Evolutionary conservation across 2,113 vertebrate species (phyloP), one percentile per base, ranked within the genome.

Genomic region (Manacus vitellinus): DNA sequence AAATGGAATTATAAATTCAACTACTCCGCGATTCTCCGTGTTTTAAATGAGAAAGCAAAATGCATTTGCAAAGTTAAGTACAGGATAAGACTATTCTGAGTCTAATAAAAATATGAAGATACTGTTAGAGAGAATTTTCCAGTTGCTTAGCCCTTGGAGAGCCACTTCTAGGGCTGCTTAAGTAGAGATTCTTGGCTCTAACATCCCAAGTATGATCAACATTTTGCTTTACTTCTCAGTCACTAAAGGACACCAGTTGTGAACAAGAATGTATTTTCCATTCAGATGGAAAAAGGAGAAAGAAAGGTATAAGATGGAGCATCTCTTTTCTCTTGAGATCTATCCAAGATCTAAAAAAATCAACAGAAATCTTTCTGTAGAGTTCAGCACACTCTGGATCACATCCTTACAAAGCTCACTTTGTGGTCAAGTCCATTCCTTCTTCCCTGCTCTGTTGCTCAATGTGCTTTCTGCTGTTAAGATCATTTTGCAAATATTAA

Each of bases 401-500:
- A 74, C 55, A 84, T 72, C 61, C 20, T 47, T 37, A 84, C 39
- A 93, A 61, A 94, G 46, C 20, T 61, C 5, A 4, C 52, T 90
- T 93, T 95, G 63, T 52, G 84, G 76, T 94, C 51, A 80, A 86
- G 65, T 63, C 44, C 76, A 72, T 61, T 84, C 17, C 59, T 94
- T 85, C 71, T 33, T 82, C 56, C 43, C 71, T 27, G 2, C 41
- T 43, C 51, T 86, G 55, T 94, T 97, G 94, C 83, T 96, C 94
- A 95, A 83, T 85, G 92, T 94, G 72, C 76, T 94, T 93, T 90
- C 56, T 92, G 78, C 62, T 96, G 37, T 85, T 65, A 52, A 37
- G 84, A 91, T 30, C 39, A 87, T 89, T 91, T 86, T 82, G 37
- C 20, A 91, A 75, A 88, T 95, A 94, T 97, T 97, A 95, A 94